A percentile compares a stretch with the other conserved stretches of the same genome.
phyloP scores from a whole-genome alignment of 92 coral and sea anemone species.

The Zoanthus sansibaricus region DNA sequence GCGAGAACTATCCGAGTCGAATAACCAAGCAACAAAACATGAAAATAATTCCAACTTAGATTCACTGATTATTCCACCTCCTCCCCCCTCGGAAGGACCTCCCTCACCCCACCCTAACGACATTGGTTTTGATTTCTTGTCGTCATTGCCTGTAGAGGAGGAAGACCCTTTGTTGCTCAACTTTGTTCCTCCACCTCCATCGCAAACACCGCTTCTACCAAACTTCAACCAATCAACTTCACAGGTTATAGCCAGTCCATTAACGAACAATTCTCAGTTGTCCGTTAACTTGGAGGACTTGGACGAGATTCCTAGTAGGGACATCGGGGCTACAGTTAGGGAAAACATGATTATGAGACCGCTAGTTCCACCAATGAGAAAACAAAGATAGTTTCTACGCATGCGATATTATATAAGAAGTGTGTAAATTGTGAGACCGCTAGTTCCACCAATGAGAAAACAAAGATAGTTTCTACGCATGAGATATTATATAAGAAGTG shows the following conservation, averaged over 20 bases:
- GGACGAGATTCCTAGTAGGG: conserved; percentile 35
- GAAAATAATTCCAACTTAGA: conserved; percentile 18
- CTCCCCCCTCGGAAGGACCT: conserved; percentile 23
- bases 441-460: conserved; percentile 44
- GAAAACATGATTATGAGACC: background rate
- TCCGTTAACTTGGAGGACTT: conserved; percentile 26
- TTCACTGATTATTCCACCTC: conserved; percentile 34
- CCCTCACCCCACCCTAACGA: conserved; percentile 21
- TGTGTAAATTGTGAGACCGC: background rate
- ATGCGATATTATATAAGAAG: no score
- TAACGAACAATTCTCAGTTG: background rate
- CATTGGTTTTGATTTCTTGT: conserved; percentile 33
- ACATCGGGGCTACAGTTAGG: conserved; percentile 18
- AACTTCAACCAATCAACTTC: conserved; percentile 13
- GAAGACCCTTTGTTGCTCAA: background rate
- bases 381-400: background rate
- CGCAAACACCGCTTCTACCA: conserved; percentile 25
- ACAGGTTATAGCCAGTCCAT: background rate
- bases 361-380: conserved; percentile 42
- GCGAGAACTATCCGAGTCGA: background rate
- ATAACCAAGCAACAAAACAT: background rate
- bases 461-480: background rate
- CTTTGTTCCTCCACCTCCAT: conserved; percentile 19
- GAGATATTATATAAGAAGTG: no score
- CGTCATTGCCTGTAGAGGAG: conserved; percentile 30